Percentiles rank a stretch among this genome's conserved stretches.
Evolutionary conservation across 1,140 invertebrate genomes (phyloP).

Genomic region (Leucophenga varia): DNA sequence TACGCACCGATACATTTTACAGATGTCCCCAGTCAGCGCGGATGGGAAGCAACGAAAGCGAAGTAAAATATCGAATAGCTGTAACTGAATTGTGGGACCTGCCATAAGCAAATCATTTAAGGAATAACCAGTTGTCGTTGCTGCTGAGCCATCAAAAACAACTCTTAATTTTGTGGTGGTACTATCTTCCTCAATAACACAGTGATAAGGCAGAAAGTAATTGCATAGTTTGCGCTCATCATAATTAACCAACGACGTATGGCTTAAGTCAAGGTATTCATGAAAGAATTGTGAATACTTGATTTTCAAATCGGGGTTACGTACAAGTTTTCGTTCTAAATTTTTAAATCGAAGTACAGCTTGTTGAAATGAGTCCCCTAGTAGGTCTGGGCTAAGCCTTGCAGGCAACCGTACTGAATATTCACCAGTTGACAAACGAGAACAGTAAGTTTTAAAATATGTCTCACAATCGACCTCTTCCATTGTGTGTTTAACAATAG

Average conservation of each 20-base stretch:
- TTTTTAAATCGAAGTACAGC: constrained; percentile 1
- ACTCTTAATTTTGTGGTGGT: constrained; percentile 22
- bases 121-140: constrained; percentile 18
- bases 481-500: no score
- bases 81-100: constrained; percentile 11
- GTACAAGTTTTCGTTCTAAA: constrained; percentile 2
- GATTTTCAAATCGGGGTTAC: neutral
- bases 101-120: constrained; percentile 18
- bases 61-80: constrained; percentile 37
- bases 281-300: constrained; percentile 1
- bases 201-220: constrained; percentile 13
- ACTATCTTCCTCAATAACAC: constrained; percentile 6
- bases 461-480: neutral
- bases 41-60: constrained; percentile 48
- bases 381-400: neutral
- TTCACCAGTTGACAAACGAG: neutral
- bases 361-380: constrained; percentile 5
- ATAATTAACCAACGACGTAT: constrained; percentile 1
- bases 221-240: neutral
- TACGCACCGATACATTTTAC: constrained; percentile 57
- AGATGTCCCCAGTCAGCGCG: constrained; percentile 47
- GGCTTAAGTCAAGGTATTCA: neutral
- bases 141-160: constrained; percentile 11
- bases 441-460: neutral
- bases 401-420: constrained; percentile 5